Conservation (phyloP, 2,797 vertebrate genomes). For the Xiphorhynchus erythropygius region DNA sequence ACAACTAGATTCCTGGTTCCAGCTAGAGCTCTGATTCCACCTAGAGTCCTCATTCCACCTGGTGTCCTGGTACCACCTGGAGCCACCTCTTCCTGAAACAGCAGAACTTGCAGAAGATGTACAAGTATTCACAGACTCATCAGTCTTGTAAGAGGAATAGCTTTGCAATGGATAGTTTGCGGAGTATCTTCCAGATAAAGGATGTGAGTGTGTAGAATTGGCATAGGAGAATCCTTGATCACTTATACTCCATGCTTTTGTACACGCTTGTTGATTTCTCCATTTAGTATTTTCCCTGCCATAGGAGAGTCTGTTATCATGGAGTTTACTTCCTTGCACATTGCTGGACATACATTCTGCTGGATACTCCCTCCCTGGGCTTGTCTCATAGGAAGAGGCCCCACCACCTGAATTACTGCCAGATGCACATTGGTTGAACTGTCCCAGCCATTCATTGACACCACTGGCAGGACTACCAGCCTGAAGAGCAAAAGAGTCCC, state of each 20-base stretch:
- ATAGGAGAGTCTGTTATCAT: neutral
- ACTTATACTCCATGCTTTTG: neutral
- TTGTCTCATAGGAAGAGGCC: neutral
- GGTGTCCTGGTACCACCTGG: neutral
- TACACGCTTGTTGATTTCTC: neutral
- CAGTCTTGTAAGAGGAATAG: neutral
- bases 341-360: neutral
- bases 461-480: neutral
- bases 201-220: neutral
- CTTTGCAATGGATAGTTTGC: neutral
- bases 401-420: neutral
- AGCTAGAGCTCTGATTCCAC: neutral
- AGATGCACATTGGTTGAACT: neutral
- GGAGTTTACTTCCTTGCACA: neutral
- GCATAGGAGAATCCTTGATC: neutral
- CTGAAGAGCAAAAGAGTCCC: neutral
- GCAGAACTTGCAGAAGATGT: neutral
- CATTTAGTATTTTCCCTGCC: neutral
- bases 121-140: neutral
- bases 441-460: neutral
- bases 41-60: neutral
- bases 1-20: neutral
- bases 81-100: slow-evolving; percentile 4
- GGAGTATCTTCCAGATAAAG: neutral
- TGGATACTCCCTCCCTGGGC: neutral